A percentile compares a stretch with the other conserved stretches of the same genome.
Evolutionary conservation across 1,140 invertebrate species (phyloP).

Genomic region (Mizuhopecten yessoensis): DNA sequence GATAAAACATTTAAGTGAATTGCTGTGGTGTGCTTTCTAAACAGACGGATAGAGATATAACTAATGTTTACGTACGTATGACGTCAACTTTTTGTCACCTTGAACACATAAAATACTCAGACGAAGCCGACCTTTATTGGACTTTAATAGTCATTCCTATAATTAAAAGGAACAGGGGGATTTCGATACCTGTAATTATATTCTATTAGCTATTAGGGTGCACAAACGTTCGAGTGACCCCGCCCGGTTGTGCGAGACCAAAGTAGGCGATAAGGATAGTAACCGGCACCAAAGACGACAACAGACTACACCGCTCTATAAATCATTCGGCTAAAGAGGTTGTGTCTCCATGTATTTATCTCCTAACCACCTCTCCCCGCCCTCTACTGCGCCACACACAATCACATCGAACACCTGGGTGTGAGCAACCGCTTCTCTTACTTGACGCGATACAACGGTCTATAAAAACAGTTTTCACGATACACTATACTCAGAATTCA

Average conservation of each 20-base stretch:
- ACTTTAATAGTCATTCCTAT: not conserved
- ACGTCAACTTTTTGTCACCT: slow-evolving; percentile 8
- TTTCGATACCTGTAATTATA: slow-evolving; percentile 34
- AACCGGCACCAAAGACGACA: not conserved
- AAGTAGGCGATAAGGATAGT: not conserved
- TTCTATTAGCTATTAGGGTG: slow-evolving; percentile 26
- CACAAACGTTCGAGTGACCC: slow-evolving; percentile 17
- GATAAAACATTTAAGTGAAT: not conserved
- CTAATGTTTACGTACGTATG: not conserved
- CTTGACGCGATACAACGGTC: not conserved
- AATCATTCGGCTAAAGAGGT: not conserved
- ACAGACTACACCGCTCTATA: slow-evolving; percentile 4
- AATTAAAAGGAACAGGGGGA: slow-evolving; percentile 22
- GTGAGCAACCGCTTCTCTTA: not conserved
- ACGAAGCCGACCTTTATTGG: slow-evolving; percentile 4
- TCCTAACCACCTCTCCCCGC: not conserved
- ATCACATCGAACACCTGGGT: not conserved
- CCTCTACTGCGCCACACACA: not conserved
- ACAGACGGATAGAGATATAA: not conserved
- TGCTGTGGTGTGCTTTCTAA: not conserved
- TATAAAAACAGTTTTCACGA: no score
- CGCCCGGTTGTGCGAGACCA: slow-evolving; percentile 7
- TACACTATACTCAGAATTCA: no score
- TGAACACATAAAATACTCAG: slow-evolving; percentile 5
- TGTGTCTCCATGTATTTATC: not conserved